Base-by-base conservation (phyloP, 2,888 invertebrate genomes). In the Luperina nickerlii region DNA sequence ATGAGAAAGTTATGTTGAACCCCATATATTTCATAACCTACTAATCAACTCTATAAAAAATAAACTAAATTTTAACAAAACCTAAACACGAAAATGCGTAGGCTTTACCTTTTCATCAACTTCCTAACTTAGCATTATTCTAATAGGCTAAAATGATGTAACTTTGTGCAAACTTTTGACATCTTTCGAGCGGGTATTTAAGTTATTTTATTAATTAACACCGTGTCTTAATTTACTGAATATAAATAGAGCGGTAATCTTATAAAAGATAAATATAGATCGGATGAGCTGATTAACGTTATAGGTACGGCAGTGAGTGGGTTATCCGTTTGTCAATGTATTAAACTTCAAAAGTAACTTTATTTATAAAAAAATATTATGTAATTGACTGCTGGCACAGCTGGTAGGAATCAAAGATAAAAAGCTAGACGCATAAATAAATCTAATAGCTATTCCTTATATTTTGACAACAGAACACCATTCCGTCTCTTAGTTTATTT, bases 111-210 rank as follows among this genome's bases (percentile, higher is more conserved):
- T 81, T 83, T 45, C 51, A 38, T 9, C 54, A 63, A 79, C 15
- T 74, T 66, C 4, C 54, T n/a, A 63, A 84, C 38, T 79, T 63
- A 70, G 51, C 51, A 65, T 83, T 77, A 83, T 77, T 76, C 65
- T 66, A 69, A 66, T 60, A 76, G 42, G 42, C 60, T 73, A 69
- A 38, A 77, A 74, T 15, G 60, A n/a, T 27, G 7, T 63, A 71
- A 62, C 66, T 76, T 80, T 42, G 27, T 69, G n/a, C 18, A 48
- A 76, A 80, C 45, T 84, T 76, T 76, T 67, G 24, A 74, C 67
- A 67, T 69, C 63, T 63, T 84, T 15, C 1, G 20, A n/a, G 38
- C n/a, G 48, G 51, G 32, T 83, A 62, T 67, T 60, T 51, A 60
- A 65, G 32, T 65, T 73, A 70, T 70, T 78, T 79, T 60, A 78